These are phyloP conservation scores for Acrocephalus scirpaceus DNA, from an alignment of 2,797 vertebrate genomes.

Conservation along the genomic window DNA sequence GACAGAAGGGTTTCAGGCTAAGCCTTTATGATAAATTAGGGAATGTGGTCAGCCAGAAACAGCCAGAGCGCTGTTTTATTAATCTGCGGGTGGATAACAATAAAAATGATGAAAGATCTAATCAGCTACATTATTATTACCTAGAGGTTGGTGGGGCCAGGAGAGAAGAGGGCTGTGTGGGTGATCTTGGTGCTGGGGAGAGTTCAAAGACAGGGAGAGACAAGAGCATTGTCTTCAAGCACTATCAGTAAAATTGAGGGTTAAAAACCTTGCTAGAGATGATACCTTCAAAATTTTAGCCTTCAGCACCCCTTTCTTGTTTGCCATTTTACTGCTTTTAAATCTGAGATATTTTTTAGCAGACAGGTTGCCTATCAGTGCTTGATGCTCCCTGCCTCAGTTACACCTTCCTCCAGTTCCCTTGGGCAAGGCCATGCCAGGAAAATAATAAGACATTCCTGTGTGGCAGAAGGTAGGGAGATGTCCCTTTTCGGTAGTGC, in stretches of 20 bases:
- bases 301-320: background rate
- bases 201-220: background rate
- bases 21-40: conserved; percentile 62
- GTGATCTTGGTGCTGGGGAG: conserved; percentile 1
- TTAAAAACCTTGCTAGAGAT: background rate
- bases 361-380: background rate
- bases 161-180: background rate
- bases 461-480: background rate
- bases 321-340: background rate
- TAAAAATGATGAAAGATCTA: conserved; percentile 63
- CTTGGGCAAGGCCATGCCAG: background rate
- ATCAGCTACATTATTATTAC: conserved; percentile 54
- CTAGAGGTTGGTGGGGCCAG: conserved; percentile 14
- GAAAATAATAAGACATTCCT: background rate
- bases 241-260: background rate
- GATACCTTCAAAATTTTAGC: background rate
- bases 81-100: conserved; percentile 67
- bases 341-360: background rate
- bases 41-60: conserved; percentile 67
- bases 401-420: background rate
- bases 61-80: conserved; percentile 52
- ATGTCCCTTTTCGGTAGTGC: background rate
- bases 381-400: background rate
- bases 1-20: conserved; percentile 22
- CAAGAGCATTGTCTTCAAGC: background rate